Conservation (phyloP, 2,888 invertebrate genomes). For the Rotaria sp. region DNA sequence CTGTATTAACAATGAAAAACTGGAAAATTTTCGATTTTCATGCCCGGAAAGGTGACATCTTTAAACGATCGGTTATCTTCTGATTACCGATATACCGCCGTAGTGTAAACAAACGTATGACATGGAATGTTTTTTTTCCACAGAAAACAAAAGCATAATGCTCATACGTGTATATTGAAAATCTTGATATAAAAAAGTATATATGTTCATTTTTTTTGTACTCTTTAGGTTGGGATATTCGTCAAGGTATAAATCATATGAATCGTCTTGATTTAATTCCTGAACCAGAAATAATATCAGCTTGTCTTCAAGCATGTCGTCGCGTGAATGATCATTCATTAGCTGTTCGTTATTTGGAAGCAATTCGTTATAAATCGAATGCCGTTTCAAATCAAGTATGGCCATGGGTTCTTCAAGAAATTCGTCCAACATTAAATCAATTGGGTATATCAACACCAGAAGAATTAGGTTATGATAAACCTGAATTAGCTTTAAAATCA, state of each 20-base stretch:
- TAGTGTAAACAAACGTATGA: too few relatives aligned
- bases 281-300: conserved; percentile 77
- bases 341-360: conserved; percentile 82
- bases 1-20: too few relatives aligned
- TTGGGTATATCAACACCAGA: conserved; percentile 86
- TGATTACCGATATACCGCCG: too few relatives aligned
- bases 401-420: conserved; percentile 64
- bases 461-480: conserved; percentile 90
- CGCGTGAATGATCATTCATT: conserved; percentile 86
- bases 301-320: conserved; percentile 81
- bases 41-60: too few relatives aligned
- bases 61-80: too few relatives aligned
- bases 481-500: conserved; percentile 71
- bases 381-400: conserved; percentile 62
- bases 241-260: conserved; percentile 62
- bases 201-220: too few relatives aligned
- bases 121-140: too few relatives aligned
- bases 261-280: conserved; percentile 83
- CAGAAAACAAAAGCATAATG: too few relatives aligned
- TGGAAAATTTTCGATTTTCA: too few relatives aligned
- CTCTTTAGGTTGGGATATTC: conserved; percentile 87
- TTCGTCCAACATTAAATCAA: conserved; percentile 82
- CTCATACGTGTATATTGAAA: too few relatives aligned
- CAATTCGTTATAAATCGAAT: conserved; percentile 80
- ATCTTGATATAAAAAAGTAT: too few relatives aligned